phyloP scores from a whole-genome alignment of 2,888 invertebrate genomes.

The Petrolisthes manimaculis region DNA sequence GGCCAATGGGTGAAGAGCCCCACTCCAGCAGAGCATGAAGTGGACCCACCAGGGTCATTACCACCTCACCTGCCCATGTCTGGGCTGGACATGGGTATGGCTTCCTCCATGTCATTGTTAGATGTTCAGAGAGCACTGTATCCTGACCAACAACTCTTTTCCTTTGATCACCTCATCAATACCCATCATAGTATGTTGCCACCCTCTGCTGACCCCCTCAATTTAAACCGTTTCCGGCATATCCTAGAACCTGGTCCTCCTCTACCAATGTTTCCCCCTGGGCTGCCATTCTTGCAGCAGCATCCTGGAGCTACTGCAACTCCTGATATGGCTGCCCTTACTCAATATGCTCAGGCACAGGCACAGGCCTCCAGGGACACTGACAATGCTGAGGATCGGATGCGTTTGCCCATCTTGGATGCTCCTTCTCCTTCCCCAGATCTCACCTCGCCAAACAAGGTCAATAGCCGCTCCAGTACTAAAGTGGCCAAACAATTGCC shows the following conservation, averaged over 20 bases:
- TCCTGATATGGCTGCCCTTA: constrained; percentile 18
- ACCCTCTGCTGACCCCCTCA: constrained; percentile 9
- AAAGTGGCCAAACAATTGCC: constrained; percentile 35
- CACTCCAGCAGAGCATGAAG: constrained; percentile 50
- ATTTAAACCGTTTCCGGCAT: constrained; percentile 25
- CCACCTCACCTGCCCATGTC: constrained; percentile 39
- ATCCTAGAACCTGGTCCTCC: constrained; percentile 32
- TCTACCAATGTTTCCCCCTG: constrained; percentile 3
- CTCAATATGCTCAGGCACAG: constrained; percentile 10
- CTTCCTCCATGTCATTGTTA: constrained; percentile 42
- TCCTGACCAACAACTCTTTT: constrained; percentile 34
- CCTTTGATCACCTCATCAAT: constrained; percentile 18
- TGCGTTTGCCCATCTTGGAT: constrained; percentile 32
- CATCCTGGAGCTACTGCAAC: constrained; percentile 18
- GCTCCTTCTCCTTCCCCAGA: constrained; percentile 42
- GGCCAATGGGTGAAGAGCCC: constrained; percentile 61
- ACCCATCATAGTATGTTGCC: constrained; percentile 22
- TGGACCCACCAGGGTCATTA: constrained; percentile 20
- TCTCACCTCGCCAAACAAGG: constrained; percentile 27
- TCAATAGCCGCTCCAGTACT: constrained; percentile 14
- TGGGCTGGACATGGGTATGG: constrained; percentile 38
- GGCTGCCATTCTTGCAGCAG: constrained; percentile 35
- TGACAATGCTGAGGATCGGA: constrained; percentile 33
- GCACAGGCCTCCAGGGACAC: constrained; percentile 27
- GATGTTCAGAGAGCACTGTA: constrained; percentile 43